A percentile compares a stretch with the other conserved stretches of the same genome.
phyloP scores from a whole-genome alignment of 2,797 vertebrate species.

The Neosalanx taihuensis region DNA sequence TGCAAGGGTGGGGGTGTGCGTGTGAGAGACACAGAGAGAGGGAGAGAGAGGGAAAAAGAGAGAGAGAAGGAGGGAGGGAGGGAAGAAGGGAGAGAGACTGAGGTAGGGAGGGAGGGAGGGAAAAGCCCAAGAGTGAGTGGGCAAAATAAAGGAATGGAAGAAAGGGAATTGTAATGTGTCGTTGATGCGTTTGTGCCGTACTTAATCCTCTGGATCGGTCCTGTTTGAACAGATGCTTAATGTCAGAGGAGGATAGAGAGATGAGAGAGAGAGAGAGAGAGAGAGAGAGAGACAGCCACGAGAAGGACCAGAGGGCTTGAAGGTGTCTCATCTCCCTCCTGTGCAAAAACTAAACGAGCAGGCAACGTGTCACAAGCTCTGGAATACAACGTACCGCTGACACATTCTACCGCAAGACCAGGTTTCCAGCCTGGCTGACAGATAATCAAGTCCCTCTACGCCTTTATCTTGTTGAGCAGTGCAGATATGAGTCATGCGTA shows the following conservation, averaged over 20 bases:
- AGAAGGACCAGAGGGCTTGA: neutral
- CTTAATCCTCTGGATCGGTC: slow-evolving; percentile 6
- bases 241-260: slow-evolving; percentile 20
- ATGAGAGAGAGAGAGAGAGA: neutral
- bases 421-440: neutral
- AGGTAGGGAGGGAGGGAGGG: slow-evolving; percentile 1
- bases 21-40: slow-evolving; percentile 10
- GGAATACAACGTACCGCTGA: slow-evolving; percentile 14
- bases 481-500: slow-evolving; percentile 9
- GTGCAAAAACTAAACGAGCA: neutral
- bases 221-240: slow-evolving; percentile 22
- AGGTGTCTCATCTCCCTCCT: neutral
- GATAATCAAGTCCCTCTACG: slow-evolving; percentile 2
- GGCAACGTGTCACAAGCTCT: neutral
- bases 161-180: slow-evolving; percentile 13
- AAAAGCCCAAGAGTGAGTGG: slow-evolving; percentile 10
- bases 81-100: too few relatives aligned
- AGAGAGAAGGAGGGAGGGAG: slow-evolving; percentile 2
- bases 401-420: slow-evolving; percentile 13
- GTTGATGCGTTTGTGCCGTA: slow-evolving; percentile 5
- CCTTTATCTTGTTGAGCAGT: slow-evolving; percentile 3
- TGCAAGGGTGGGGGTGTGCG: slow-evolving; percentile 63
- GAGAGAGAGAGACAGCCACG: neutral
- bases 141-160: slow-evolving; percentile 21
- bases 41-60: slow-evolving; percentile 7